Conservation (phyloP, 2,113 vertebrate genomes). For the Cercopithecus mona region DNA sequence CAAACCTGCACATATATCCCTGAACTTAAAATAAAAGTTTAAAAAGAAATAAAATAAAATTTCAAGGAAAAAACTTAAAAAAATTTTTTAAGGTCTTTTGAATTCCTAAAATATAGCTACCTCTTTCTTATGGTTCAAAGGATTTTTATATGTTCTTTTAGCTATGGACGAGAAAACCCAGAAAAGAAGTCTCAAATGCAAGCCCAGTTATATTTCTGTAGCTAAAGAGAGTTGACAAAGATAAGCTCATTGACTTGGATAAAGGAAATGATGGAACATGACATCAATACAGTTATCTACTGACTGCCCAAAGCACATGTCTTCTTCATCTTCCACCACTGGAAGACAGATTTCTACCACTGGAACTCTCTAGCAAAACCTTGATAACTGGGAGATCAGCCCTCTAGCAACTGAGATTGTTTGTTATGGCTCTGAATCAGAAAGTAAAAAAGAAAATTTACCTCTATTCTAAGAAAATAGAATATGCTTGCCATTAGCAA, state of each 20-base stretch:
- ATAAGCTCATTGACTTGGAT: not conserved
- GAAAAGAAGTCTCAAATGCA: not conserved
- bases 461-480: not conserved
- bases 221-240: slow-evolving; percentile 11
- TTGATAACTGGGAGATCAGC: not conserved
- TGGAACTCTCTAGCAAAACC: not conserved
- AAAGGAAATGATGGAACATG: not conserved
- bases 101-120: not conserved
- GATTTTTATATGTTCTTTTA: slow-evolving; percentile 12
- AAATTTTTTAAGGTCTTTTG: not conserved
- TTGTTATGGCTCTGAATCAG: not conserved
- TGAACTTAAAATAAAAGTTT: not conserved
- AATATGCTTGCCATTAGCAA: not conserved
- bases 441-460: not conserved
- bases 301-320: not conserved
- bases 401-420: not conserved
- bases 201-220: not conserved
- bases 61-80: no score
- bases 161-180: not conserved
- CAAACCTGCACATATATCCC: no score
- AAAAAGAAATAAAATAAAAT: not conserved
- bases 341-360: not conserved
- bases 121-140: not conserved
- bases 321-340: not conserved
- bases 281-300: not conserved